A percentile compares a stretch with the other conserved stretches of the same genome.
Conservation (phyloP, 2,797 vertebrate genomes). For the Chrysocyon brachyurus region DNA sequence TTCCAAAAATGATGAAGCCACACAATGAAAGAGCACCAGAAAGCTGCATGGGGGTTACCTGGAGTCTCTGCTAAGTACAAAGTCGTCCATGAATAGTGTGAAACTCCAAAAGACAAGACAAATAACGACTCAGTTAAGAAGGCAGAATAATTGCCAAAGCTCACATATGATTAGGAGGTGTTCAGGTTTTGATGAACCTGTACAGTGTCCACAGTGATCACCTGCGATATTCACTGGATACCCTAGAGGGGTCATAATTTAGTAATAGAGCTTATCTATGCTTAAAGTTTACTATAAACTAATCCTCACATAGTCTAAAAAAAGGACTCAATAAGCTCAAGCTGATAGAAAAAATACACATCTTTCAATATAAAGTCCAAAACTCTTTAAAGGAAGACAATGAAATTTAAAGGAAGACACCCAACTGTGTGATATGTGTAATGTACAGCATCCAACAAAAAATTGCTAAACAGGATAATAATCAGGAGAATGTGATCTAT, state of each 20-base stretch:
- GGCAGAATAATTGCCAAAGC: background rate
- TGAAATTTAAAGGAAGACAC: background rate
- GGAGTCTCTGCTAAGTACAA: background rate
- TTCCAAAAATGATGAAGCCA: background rate
- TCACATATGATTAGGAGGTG: background rate
- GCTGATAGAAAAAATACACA: background rate
- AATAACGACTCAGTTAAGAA: background rate
- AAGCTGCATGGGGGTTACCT: background rate
- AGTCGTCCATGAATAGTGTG: background rate
- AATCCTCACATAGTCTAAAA: background rate
- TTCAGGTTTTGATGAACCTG: background rate
- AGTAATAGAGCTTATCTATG: background rate
- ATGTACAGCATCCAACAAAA: background rate
- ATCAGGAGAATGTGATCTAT: background rate
- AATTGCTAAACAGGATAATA: background rate
- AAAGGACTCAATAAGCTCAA: background rate
- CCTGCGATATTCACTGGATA: background rate
- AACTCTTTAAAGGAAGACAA: slow-evolving; percentile 3
- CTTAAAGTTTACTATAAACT: background rate
- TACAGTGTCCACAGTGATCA: background rate
- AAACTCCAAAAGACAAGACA: background rate
- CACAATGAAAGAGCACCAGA: background rate
- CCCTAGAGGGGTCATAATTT: background rate
- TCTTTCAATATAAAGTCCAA: background rate
- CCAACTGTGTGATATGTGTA: background rate